Evolutionary conservation across 2,113 vertebrate genomes (phyloP), one percentile per base, ranked within the genome.

Genomic region (Ascaphus truei): DNA sequence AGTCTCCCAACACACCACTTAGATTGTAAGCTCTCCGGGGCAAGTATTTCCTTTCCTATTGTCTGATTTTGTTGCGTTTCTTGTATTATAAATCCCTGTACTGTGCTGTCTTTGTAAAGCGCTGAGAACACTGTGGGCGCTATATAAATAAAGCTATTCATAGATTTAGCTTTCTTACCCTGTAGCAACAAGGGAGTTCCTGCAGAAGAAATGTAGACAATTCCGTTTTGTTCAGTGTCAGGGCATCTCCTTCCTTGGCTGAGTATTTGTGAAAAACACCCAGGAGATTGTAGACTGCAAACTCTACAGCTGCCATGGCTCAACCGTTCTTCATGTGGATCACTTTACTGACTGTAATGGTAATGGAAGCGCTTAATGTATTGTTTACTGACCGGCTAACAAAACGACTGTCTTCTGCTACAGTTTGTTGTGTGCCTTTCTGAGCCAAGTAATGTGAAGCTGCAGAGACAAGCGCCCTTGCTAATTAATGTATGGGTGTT

Each of bases 201-300:
- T 34, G 34, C 4, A 22, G 8, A 8, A 63, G 53, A 34, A 76
- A 67, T 25, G 2, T 22, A 10, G 30, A 20, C 20, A 72, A 36
- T 41, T 75, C 57, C 4, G 51, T 29, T 22, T 29, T 29, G 31
- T 75, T 72, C 27, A 75, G 20, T 34, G 37, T 68, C 37, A 72
- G 23, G 29, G 62, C 33, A 58, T 50, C 51, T 18, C 63, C 51
- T 20, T 75, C 50, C 34, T 41, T 62, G 7, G 33, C 52, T 12
- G 69, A 72, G 39, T 72, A 58, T 29, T 68, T 75, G 63, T 68
- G 56, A 39, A 72, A 75, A 16, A 71, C 55, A 30, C 47, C 33
- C 50, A 75, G 36, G 29, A 58, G 58, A 36, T 58, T 72, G 34
- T 72, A 62, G 33, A 67, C 68, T 36, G 73, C 37, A 9, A 50